Percentiles rank a stretch among this genome's conserved stretches.
Conservation (phyloP, 2,797 vertebrate species). For the Steatocranus sp. region DNA sequence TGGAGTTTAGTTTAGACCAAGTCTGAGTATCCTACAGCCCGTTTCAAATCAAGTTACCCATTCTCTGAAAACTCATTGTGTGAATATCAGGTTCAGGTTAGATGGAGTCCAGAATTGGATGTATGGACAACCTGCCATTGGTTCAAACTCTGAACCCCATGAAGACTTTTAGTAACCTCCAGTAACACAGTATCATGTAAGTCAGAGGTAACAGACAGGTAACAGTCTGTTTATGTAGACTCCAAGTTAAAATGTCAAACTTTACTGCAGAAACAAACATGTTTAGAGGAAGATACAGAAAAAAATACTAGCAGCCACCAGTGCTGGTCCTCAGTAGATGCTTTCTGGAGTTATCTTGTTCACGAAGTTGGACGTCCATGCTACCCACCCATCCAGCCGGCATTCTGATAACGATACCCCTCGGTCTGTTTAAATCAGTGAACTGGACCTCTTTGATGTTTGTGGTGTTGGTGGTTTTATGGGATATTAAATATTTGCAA, state of each 20-base stretch:
- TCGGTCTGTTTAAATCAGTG: background rate
- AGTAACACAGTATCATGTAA: background rate
- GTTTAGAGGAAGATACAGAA: background rate
- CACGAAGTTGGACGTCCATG: background rate
- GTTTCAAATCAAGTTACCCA: background rate
- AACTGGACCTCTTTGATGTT: background rate
- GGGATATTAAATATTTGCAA: background rate
- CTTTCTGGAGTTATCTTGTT: background rate
- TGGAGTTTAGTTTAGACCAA: background rate
- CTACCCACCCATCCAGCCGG: background rate
- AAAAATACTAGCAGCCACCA: background rate
- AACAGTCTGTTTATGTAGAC: background rate
- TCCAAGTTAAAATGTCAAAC: background rate
- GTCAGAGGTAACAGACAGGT: background rate
- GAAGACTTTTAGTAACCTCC: background rate
- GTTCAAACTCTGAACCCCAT: background rate
- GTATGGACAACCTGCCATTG: background rate
- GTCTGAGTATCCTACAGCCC: background rate
- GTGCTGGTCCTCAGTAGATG: background rate
- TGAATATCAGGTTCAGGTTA: background rate
- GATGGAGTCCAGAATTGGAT: background rate
- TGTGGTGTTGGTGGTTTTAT: background rate
- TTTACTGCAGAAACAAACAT: background rate
- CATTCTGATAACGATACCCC: background rate
- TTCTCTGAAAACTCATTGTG: background rate